phyloP scores from a whole-genome alignment of 1,140 invertebrate species.

The Apis laboriosa region DNA sequence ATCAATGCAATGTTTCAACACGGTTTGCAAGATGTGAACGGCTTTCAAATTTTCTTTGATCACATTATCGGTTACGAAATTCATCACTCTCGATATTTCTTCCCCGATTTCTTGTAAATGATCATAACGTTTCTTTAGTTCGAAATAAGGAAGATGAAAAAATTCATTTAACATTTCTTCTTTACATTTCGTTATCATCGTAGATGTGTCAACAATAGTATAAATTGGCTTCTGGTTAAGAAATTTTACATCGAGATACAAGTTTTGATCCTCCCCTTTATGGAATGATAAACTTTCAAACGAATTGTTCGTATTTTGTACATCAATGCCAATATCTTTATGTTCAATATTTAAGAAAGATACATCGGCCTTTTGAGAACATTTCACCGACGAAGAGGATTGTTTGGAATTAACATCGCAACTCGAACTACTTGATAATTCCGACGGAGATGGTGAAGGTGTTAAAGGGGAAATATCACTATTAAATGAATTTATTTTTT shows the following conservation, averaged over 20 bases:
- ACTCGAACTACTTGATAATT: slow-evolving; percentile 52
- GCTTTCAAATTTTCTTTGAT: slow-evolving; percentile 54
- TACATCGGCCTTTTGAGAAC: not conserved
- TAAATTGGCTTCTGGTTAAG: slow-evolving; percentile 2
- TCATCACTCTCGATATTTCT: slow-evolving; percentile 55
- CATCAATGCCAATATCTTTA: not conserved
- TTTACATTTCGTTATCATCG: slow-evolving; percentile 44
- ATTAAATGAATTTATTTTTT: slow-evolving; percentile 10
- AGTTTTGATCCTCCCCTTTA: slow-evolving; percentile 34
- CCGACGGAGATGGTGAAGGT: slow-evolving; percentile 55
- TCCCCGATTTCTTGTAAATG: slow-evolving; percentile 59
- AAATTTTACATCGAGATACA: slow-evolving; percentile 48
- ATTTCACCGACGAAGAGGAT: not conserved
- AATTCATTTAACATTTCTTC: slow-evolving; percentile 66
- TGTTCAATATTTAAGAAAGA: not conserved
- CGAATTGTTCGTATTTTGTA: not conserved
- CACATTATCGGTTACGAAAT: slow-evolving; percentile 38
- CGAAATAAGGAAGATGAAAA: slow-evolving; percentile 44
- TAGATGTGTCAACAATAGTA: slow-evolving; percentile 11
- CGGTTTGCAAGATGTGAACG: slow-evolving; percentile 52
- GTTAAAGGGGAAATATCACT: slow-evolving; percentile 31
- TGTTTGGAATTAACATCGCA: slow-evolving; percentile 40
- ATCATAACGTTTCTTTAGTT: slow-evolving; percentile 57
- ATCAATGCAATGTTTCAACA: slow-evolving; percentile 42
- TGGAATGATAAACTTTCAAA: slow-evolving; percentile 40